Evolutionary conservation across 2,113 vertebrate species (phyloP), one percentile per base, ranked within the genome.

Genomic region (Ochotona curzoniae): DNA sequence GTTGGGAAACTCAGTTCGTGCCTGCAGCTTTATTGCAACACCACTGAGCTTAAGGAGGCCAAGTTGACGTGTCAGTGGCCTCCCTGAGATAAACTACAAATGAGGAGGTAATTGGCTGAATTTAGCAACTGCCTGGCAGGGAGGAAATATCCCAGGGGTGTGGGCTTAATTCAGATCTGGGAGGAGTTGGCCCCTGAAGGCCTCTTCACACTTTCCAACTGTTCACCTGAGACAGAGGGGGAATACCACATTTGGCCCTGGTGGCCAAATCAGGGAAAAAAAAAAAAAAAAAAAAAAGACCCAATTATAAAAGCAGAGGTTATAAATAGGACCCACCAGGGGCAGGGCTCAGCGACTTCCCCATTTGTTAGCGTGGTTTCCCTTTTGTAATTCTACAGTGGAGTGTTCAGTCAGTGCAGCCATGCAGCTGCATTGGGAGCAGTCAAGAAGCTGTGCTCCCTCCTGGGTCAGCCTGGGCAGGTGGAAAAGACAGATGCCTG

Each of bases 231-330:
- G 12, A 4, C 47, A 57, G 13, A 8, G 26, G 51, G 51, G 35
- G 28, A 32, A 66, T 11, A 47, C 32, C 13, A 20, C 74, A 54
- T 83, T 38, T 23, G 4, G 35, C 21, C 35, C 32, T 84, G 20
- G 20, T 14, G 18, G 25, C 74, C 26, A 38, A 25, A 32, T 51
- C 17, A 71, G 54, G 54, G 30, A 70, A 71, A 66, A 80, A 73
- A 30, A 92, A 92, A 79, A 30, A 92, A 92, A 79, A 70, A 71
- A 66, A 80, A 73, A 30, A 92, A 92, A 79, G 30, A 3, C 38
- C 78, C 64, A 69, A 28, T 49, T 70, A 63, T 60, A 70, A 85
- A 69, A 67, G 73, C 28, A 30, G 15, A 11, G 67, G 44, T 10
- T 66, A 57, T 2, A 75, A 20, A 44, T 47, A 76, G 32, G 0